Evolutionary conservation across 2,113 vertebrate genomes (phyloP).

Genomic region (Brienomyrus brachyistius): DNA sequence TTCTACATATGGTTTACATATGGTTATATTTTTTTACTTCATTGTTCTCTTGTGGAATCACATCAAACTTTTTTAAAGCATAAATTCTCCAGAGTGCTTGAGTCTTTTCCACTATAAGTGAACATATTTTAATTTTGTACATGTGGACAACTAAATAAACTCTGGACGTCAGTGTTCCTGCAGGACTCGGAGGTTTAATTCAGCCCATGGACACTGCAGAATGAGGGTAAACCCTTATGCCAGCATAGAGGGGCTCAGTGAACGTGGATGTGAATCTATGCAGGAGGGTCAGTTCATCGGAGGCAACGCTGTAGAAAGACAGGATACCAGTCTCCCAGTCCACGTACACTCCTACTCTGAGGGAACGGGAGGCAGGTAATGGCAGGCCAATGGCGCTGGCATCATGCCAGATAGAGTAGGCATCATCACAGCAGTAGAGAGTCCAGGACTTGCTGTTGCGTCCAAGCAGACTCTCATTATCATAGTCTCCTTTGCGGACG

Average conservation of each 20-base stretch:
- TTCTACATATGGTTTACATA: not conserved
- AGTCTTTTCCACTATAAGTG: not conserved
- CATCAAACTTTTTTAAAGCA: too few species aligned
- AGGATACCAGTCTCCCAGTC: not conserved
- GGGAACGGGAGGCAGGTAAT: not conserved
- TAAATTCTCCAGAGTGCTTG: not conserved
- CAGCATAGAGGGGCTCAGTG: not conserved
- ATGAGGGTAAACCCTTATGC: not conserved
- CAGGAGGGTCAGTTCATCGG: not conserved
- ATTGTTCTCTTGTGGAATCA: too few species aligned
- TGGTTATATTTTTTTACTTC: too few species aligned
- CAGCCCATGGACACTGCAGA: not conserved
- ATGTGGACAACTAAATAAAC: not conserved
- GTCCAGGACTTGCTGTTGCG: not conserved
- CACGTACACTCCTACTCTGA: not conserved
- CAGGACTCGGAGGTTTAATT: too few species aligned
- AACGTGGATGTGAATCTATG: not conserved
- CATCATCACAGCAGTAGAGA: not conserved
- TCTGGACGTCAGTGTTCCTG: too few species aligned
- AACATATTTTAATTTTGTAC: not conserved
- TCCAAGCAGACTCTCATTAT: not conserved
- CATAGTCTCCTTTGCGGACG: not conserved
- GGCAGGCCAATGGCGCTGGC: not conserved
- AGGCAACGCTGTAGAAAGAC: not conserved
- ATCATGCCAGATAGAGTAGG: not conserved